A percentile compares a stretch with the other conserved stretches of the same genome.
These are phyloP conservation scores for Zaprionus ghesquierei DNA, from an alignment of 1,140 invertebrate species.

Conservation along the genomic window DNA sequence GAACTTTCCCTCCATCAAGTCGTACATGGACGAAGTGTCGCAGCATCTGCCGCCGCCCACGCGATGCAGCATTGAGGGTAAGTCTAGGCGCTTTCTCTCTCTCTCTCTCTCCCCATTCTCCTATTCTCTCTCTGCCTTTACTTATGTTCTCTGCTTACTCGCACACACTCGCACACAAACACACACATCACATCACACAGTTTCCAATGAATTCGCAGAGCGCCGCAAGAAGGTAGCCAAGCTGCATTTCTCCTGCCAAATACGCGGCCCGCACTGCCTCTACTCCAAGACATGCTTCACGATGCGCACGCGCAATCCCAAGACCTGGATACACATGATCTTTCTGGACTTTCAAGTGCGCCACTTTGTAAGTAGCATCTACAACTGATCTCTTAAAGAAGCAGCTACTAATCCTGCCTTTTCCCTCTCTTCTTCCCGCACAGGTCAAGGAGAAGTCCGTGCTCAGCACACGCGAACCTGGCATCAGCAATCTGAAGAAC, in stretches of 20 bases:
- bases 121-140: constrained; percentile 6
- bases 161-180: constrained; percentile 30
- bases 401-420: background rate
- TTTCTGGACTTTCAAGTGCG: constrained; percentile 93
- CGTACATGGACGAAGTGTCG: constrained; percentile 94
- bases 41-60: constrained; percentile 93
- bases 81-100: constrained; percentile 26
- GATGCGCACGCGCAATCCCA: constrained; percentile 92
- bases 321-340: constrained; percentile 97
- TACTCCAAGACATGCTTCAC: constrained; percentile 93
- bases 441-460: constrained; percentile 91
- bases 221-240: constrained; percentile 93
- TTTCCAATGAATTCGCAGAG: constrained; percentile 85
- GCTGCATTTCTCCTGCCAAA: constrained; percentile 94
- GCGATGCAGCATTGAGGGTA: constrained; percentile 95
- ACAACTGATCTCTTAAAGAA: background rate
- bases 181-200: constrained; percentile 62
- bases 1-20: constrained; percentile 94
- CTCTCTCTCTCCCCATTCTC: background rate
- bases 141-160: background rate
- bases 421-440: constrained; percentile 14
- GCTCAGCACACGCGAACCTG: constrained; percentile 91
- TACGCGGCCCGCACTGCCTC: constrained; percentile 93
- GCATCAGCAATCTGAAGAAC: constrained; percentile 92
- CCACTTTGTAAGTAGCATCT: constrained; percentile 68